Percentiles rank a stretch among this genome's conserved stretches.
These are phyloP conservation scores for Drosophila nikananu DNA, from an alignment of 1,140 invertebrate species.

Conservation along the genomic window DNA sequence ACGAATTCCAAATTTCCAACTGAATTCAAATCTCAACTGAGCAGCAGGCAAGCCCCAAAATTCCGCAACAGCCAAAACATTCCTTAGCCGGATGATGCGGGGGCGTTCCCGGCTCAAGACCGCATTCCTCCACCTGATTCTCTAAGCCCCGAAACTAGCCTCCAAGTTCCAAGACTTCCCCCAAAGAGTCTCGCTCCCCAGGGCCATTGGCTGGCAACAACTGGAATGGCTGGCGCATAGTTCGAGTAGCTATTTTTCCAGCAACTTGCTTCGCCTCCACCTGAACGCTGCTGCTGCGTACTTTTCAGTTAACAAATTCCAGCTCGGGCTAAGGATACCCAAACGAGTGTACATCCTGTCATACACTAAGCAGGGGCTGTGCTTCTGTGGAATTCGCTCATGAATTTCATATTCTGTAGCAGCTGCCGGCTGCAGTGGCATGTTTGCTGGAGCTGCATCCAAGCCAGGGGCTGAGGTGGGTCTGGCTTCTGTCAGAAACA, in stretches of 20 bases:
- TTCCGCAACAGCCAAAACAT: conserved; percentile 47
- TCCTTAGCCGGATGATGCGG: conserved; percentile 2
- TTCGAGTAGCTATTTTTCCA: conserved; percentile 68
- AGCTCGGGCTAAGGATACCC: conserved; percentile 13
- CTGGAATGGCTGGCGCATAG: conserved; percentile 53
- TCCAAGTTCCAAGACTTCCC: conserved; percentile 17
- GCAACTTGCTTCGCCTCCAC: conserved; percentile 23
- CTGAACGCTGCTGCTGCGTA: conserved; percentile 63
- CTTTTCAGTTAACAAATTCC: conserved; percentile 72
- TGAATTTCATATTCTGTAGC: conserved; percentile 73
- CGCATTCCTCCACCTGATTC: conserved; percentile 43
- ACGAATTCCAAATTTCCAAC: conserved; percentile 56
- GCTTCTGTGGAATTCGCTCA: conserved; percentile 63
- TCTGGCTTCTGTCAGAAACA: neutral
- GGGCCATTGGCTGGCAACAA: neutral
- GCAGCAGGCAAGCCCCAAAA: conserved; percentile 29
- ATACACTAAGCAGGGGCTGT: conserved; percentile 7
- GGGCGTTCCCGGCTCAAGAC: conserved; percentile 21
- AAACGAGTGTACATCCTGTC: conserved; percentile 6
- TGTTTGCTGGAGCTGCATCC: conserved; percentile 7
- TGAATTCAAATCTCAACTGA: conserved; percentile 43
- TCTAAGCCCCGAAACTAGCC: conserved; percentile 45
- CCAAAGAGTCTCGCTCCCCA: neutral
- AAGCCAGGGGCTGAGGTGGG: neutral
- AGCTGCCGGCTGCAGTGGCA: conserved; percentile 27